Percentiles rank a stretch among this genome's conserved stretches.
Conservation (phyloP, 2,113 vertebrate species). For the Thermophis baileyi region DNA sequence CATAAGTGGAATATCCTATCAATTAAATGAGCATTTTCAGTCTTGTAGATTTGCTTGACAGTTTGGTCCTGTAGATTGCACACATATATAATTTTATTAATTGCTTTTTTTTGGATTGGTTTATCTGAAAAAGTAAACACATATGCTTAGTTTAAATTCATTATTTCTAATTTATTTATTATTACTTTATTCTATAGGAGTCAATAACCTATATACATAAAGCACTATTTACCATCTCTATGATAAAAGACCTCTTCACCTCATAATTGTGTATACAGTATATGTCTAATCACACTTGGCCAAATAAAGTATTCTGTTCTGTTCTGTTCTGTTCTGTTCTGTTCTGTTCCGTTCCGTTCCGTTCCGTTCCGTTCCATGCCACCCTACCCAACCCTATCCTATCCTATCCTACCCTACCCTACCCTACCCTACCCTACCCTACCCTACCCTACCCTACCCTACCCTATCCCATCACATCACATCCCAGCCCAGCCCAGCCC, state of each 20-base stretch:
- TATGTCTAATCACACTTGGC: background rate
- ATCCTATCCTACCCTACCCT: no score
- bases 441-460: no score
- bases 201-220: background rate
- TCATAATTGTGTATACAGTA: background rate
- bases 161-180: background rate
- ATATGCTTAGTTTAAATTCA: background rate
- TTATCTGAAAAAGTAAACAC: background rate
- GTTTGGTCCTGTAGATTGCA: background rate
- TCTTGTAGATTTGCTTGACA: background rate
- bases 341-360: no score
- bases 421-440: no score
- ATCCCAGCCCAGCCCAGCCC: rapidly evolving
- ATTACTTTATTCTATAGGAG: background rate
- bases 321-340: no score
- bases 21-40: background rate
- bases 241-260: background rate
- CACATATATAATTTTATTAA: background rate
- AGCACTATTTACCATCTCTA: background rate
- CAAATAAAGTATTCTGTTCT: background rate
- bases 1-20: background rate
- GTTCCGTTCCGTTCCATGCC: no score
- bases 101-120: background rate
- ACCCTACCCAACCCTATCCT: no score
- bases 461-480: no score